phyloP scores from a whole-genome alignment of 2,797 vertebrate genomes.

The Betta splendens region DNA sequence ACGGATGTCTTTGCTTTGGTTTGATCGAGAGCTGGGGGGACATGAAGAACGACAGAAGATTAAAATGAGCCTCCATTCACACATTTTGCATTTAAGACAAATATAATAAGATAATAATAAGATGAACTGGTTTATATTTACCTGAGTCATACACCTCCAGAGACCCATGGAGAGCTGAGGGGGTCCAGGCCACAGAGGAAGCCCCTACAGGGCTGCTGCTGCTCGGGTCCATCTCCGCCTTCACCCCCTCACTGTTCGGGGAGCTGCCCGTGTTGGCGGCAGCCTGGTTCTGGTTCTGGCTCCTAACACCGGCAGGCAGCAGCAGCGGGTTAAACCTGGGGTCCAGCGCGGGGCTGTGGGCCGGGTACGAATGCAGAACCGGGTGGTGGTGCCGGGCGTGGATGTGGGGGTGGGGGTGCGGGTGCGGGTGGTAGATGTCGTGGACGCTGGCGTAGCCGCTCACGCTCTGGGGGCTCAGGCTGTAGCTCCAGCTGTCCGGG shows the following conservation, averaged over 20 bases:
- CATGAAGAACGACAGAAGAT: conserved; percentile 20
- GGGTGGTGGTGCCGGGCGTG: conserved; percentile 85
- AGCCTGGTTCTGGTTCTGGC: conserved; percentile 72
- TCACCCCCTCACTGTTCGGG: conserved; percentile 83
- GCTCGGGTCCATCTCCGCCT: conserved; percentile 85
- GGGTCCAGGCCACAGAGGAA: conserved; percentile 87
- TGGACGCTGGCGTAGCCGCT: conserved; percentile 90
- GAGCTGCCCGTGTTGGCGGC: conserved; percentile 85
- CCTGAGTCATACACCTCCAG: conserved; percentile 94
- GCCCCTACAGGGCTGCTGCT: conserved; percentile 74
- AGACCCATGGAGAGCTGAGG: conserved; percentile 88
- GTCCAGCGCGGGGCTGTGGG: conserved; percentile 83
- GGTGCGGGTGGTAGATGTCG: conserved; percentile 88
- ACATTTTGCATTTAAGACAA: not conserved
- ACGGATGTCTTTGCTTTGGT: conserved; percentile 90
- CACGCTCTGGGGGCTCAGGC: conserved; percentile 88
- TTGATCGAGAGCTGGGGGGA: conserved; percentile 86
- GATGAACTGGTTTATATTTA: conserved; percentile 60
- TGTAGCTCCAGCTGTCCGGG: conserved; percentile 92
- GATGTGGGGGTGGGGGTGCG: conserved; percentile 83
- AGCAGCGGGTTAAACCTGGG: conserved; percentile 90
- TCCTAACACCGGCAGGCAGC: conserved; percentile 86
- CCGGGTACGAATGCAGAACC: conserved; percentile 84
- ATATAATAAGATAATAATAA: not conserved
- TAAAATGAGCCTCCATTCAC: not conserved